Evolutionary conservation across 1,140 invertebrate genomes (phyloP).

Genomic region (Chrysopa pallens): DNA sequence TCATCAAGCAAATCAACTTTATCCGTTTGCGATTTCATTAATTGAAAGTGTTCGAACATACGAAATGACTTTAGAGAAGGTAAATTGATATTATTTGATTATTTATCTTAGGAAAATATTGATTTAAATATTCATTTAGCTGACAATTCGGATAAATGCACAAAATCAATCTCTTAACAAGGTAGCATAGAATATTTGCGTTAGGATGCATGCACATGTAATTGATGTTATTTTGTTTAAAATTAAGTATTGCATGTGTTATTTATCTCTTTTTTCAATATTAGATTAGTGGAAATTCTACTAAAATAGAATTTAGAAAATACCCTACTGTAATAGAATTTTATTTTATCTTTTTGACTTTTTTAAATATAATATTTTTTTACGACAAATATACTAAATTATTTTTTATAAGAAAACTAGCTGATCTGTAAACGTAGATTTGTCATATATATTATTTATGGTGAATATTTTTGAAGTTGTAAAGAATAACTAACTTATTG

Average conservation of each 20-base stretch:
- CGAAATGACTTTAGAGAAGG: slow-evolving; percentile 90
- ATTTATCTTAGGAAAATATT: background rate
- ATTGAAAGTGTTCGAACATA: slow-evolving; percentile 97
- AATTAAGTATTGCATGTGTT: slow-evolving; percentile 3
- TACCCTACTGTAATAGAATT: too few species aligned
- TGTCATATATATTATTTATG: too few species aligned
- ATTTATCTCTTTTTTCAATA: too few species aligned
- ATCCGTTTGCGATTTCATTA: slow-evolving; percentile 96
- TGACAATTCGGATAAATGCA: slow-evolving; percentile 14
- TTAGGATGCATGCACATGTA: background rate
- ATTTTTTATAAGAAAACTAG: too few species aligned
- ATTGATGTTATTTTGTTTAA: background rate
- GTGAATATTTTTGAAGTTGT: too few species aligned
- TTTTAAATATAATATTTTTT: too few species aligned
- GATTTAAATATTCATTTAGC: slow-evolving; percentile 6
- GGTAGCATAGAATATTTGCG: slow-evolving; percentile 7
- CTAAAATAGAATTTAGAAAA: too few species aligned
- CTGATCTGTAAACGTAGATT: too few species aligned
- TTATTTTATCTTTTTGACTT: too few species aligned
- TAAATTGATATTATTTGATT: slow-evolving; percentile 22
- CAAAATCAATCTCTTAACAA: slow-evolving; percentile 10
- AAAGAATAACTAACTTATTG: too few species aligned
- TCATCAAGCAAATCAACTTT: slow-evolving; percentile 94
- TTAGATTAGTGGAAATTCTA: too few species aligned
- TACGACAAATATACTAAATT: too few species aligned